phyloP scores from a whole-genome alignment of 2,797 vertebrate genomes.

The Melanotaenia trifasciata region DNA sequence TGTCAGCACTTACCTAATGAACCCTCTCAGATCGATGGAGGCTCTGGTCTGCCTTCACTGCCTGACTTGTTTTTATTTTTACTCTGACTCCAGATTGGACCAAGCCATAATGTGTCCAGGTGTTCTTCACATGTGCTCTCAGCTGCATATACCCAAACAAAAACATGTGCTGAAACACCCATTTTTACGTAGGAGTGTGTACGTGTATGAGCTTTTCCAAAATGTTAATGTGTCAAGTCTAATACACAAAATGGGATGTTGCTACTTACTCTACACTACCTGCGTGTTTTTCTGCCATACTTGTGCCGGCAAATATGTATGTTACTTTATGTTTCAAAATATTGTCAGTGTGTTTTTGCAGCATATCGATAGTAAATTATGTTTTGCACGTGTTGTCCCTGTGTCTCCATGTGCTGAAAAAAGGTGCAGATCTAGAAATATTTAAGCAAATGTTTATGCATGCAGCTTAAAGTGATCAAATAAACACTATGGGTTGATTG shows the following conservation, averaged over 20 bases:
- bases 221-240: slow-evolving; percentile 2
- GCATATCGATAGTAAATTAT: background rate
- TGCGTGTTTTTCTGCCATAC: slow-evolving; percentile 30
- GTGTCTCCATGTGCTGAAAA: background rate
- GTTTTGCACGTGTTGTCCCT: background rate
- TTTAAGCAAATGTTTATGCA: slow-evolving; percentile 1
- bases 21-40: slow-evolving; percentile 94
- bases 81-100: slow-evolving; percentile 53
- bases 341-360: background rate
- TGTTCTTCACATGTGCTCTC: slow-evolving; percentile 36
- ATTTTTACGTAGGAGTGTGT: slow-evolving; percentile 19
- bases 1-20: slow-evolving; percentile 99
- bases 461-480: background rate
- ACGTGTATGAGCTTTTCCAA: slow-evolving; percentile 5
- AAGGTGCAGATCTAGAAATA: background rate
- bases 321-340: background rate
- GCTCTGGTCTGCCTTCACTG: slow-evolving; percentile 78
- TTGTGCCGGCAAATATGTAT: background rate
- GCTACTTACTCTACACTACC: background rate
- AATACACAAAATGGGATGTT: slow-evolving; percentile 1
- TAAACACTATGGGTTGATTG: background rate
- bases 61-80: slow-evolving; percentile 68
- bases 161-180: slow-evolving; percentile 22
- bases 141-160: slow-evolving; percentile 9
- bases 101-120: slow-evolving; percentile 38